These are phyloP conservation scores for Glossophaga mutica DNA, from an alignment of 2,797 vertebrate species.

Conservation along the genomic window DNA sequence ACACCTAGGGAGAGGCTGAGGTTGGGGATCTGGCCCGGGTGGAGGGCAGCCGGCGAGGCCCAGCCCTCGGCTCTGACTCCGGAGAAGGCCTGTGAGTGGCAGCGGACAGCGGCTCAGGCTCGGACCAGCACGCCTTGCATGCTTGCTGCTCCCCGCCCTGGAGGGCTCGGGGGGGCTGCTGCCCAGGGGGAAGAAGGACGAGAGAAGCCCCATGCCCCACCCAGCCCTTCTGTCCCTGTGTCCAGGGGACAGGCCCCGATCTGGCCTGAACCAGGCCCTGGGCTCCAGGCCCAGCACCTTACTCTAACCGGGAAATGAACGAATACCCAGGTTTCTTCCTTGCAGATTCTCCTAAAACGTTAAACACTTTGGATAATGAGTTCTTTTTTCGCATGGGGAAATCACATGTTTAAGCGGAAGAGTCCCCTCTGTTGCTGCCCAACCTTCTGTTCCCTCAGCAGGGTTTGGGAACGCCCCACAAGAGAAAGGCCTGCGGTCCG, in stretches of 20 bases:
- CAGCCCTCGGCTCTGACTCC: background rate
- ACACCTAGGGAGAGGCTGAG: slow-evolving; percentile 80
- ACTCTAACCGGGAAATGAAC: background rate
- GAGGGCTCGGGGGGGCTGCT: background rate
- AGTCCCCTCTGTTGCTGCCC: background rate
- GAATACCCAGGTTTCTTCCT: background rate
- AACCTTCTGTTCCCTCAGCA: background rate
- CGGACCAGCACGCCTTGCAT: rapidly evolving
- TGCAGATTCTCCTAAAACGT: background rate
- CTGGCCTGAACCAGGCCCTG: background rate
- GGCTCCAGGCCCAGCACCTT: background rate
- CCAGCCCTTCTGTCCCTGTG: background rate
- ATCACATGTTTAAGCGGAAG: background rate
- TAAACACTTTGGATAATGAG: background rate
- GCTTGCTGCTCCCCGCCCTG: rapidly evolving
- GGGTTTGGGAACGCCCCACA: background rate
- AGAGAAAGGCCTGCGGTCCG: background rate
- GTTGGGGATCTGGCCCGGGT: background rate
- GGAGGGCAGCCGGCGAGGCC: background rate
- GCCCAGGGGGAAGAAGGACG: background rate
- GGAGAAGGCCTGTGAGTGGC: background rate
- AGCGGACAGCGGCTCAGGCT: background rate
- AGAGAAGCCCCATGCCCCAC: rapidly evolving
- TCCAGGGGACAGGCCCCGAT: background rate
- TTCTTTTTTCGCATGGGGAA: background rate